A percentile compares a stretch with the other conserved stretches of the same genome.
Conservation (phyloP, 1,140 invertebrate species). For the Penaeus indicus region DNA sequence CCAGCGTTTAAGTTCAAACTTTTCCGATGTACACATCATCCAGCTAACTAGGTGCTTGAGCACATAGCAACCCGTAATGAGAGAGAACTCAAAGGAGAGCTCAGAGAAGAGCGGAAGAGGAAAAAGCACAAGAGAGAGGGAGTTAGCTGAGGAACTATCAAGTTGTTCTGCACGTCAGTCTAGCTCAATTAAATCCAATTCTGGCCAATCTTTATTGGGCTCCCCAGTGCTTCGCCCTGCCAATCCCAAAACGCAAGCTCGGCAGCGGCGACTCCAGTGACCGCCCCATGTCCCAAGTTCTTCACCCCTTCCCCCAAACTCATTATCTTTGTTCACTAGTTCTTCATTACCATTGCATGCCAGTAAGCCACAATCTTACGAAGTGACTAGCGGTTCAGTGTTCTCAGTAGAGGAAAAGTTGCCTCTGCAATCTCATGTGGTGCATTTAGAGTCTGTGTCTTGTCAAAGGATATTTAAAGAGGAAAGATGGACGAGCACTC, state of each 20-base stretch:
- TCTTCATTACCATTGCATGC: conserved; percentile 43
- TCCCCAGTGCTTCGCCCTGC: not conserved
- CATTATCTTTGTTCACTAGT: not conserved
- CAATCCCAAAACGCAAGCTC: no score
- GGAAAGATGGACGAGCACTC: conserved; percentile 42
- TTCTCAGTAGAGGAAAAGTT: conserved; percentile 34
- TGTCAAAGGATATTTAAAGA: conserved; percentile 45
- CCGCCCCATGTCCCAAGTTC: not conserved
- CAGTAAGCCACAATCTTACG: conserved; percentile 23
- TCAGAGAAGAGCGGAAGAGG: conserved; percentile 50
- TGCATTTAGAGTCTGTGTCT: conserved; percentile 33
- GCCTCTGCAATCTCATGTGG: conserved; percentile 34
- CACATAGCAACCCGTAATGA: conserved; percentile 51
- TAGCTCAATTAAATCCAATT: not conserved
- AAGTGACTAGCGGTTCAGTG: conserved; percentile 44
- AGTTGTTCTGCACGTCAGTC: not conserved
- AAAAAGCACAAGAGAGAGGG: conserved; percentile 46
- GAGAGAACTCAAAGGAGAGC: conserved; percentile 51
- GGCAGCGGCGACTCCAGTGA: not conserved
- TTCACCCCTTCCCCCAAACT: not conserved
- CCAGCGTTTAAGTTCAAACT: conserved; percentile 39
- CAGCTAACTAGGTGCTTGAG: conserved; percentile 55
- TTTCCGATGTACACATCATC: conserved; percentile 45
- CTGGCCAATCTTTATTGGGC: conserved; percentile 18
- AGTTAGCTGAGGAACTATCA: conserved; percentile 24